A percentile compares a stretch with the other conserved stretches of the same genome.
Evolutionary conservation across 2,888 invertebrate genomes (phyloP).

Genomic region (Itoplectis maculator): DNA sequence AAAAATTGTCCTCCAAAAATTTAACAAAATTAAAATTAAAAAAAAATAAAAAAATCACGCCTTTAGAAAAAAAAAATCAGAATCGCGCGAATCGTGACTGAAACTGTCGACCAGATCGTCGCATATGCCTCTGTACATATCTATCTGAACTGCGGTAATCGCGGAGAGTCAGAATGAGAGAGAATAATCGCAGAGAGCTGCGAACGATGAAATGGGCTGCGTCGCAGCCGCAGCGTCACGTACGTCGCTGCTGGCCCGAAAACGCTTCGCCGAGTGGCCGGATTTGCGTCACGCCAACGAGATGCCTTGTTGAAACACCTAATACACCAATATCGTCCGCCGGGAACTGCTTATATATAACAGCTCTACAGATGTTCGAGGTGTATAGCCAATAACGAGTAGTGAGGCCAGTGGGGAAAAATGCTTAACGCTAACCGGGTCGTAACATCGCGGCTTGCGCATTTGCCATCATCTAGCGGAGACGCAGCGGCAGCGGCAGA

Average conservation of each 20-base stretch:
- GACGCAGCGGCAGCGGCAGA: neutral
- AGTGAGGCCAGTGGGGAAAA: conserved; percentile 4
- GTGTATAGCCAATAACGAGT: conserved; percentile 14
- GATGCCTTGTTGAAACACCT: conserved; percentile 63
- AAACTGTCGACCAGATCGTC: neutral
- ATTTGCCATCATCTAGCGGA: conserved; percentile 31
- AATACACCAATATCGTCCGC: conserved; percentile 25
- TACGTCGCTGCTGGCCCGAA: conserved; percentile 39
- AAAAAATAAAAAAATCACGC: too few species aligned
- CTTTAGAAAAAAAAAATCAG: too few species aligned
- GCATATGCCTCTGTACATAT: neutral
- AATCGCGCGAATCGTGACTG: neutral
- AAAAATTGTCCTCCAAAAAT: neutral
- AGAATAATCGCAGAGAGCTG: conserved; percentile 21
- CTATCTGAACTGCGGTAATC: neutral
- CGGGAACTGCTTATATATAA: neutral
- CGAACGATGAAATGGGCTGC: conserved; percentile 24
- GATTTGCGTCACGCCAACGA: conserved; percentile 69
- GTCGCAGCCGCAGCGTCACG: conserved; percentile 16
- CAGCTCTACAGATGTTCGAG: conserved; percentile 15
- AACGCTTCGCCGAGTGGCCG: conserved; percentile 64
- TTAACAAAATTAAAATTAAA: too few species aligned
- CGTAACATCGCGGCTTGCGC: conserved; percentile 37
- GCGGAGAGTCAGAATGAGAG: conserved; percentile 3
- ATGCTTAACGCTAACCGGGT: conserved; percentile 52